These are phyloP conservation scores for Ladona fulva DNA, from an alignment of 1,140 invertebrate genomes.

Conservation along the genomic window DNA sequence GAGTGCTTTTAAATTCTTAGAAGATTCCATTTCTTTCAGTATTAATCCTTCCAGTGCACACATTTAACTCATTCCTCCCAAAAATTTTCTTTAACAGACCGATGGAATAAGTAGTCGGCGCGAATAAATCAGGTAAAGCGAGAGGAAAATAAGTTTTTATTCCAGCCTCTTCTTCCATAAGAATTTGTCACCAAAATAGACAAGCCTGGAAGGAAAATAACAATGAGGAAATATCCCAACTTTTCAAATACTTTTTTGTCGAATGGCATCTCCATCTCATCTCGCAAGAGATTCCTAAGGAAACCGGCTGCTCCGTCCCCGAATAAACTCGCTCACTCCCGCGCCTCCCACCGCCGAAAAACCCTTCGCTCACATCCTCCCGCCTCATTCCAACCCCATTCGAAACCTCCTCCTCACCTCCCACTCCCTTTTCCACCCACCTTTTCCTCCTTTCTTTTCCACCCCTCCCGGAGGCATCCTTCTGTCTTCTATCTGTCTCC, in stretches of 20 bases:
- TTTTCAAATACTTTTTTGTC: slow-evolving; percentile 6
- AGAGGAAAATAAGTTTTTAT: too few species aligned
- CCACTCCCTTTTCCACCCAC: background rate
- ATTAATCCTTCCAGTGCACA: too few species aligned
- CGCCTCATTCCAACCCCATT: background rate
- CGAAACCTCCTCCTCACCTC: background rate
- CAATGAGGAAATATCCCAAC: background rate
- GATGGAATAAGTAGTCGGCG: too few species aligned
- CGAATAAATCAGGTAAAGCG: too few species aligned
- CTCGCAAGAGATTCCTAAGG: background rate
- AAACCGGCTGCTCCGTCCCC: background rate
- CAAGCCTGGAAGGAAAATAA: too few species aligned
- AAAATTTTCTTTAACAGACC: too few species aligned
- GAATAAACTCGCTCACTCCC: background rate
- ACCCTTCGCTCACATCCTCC: background rate
- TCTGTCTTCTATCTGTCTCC: slow-evolving; percentile 22
- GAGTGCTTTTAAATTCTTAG: too few species aligned
- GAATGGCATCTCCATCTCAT: slow-evolving; percentile 4
- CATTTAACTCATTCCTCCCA: too few species aligned
- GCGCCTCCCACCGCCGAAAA: background rate
- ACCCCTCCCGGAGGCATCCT: slow-evolving; percentile 22
- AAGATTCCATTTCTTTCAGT: too few species aligned
- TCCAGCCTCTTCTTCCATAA: too few species aligned
- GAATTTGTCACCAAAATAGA: too few species aligned
- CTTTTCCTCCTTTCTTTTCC: slow-evolving; percentile 15